These are phyloP conservation scores for Geodia barretti DNA, from an alignment of 37 sponge, comb jelly and placozoan genomes.

Conservation along the genomic window DNA sequence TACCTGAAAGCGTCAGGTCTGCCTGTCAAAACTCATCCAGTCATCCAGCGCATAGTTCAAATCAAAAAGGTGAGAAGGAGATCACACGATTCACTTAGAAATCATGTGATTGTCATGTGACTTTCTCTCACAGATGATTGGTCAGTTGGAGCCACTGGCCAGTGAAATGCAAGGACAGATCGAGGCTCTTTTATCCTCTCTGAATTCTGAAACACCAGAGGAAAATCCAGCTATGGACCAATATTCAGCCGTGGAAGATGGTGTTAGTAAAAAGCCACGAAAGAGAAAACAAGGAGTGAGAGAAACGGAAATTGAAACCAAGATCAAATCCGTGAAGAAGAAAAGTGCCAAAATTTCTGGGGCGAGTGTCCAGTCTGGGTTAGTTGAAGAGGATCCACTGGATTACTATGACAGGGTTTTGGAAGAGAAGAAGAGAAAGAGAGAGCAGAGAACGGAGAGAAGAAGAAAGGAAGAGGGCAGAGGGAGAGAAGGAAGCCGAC, in stretches of 20 bases:
- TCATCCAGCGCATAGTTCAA: slow-evolving; percentile 52
- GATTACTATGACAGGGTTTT: slow-evolving; percentile 53
- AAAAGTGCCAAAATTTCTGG: background rate
- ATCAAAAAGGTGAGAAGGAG: slow-evolving; percentile 39
- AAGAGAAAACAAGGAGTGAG: background rate
- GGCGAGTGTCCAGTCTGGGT: background rate
- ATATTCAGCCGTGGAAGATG: too few species aligned
- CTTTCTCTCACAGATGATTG: slow-evolving; percentile 5
- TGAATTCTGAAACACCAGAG: too few species aligned
- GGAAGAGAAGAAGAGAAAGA: slow-evolving; percentile 25
- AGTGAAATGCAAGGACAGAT: slow-evolving; percentile 7
- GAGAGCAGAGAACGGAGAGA: slow-evolving; percentile 33
- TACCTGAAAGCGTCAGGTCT: slow-evolving; percentile 39
- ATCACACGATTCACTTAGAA: background rate
- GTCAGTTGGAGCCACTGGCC: slow-evolving; percentile 17
- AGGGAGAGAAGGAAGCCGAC: slow-evolving; percentile 21
- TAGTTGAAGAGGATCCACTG: slow-evolving; percentile 35
- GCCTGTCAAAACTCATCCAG: slow-evolving; percentile 62
- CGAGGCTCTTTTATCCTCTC: too few species aligned
- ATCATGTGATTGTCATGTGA: slow-evolving; percentile 6
- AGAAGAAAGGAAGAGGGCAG: slow-evolving; percentile 12
- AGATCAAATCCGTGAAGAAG: too few species aligned
- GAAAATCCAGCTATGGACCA: too few species aligned
- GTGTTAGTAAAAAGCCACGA: background rate
- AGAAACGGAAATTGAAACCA: background rate